Evolutionary conservation across 2,888 invertebrate genomes (phyloP).

Genomic region (Ectemnius lituratus): DNA sequence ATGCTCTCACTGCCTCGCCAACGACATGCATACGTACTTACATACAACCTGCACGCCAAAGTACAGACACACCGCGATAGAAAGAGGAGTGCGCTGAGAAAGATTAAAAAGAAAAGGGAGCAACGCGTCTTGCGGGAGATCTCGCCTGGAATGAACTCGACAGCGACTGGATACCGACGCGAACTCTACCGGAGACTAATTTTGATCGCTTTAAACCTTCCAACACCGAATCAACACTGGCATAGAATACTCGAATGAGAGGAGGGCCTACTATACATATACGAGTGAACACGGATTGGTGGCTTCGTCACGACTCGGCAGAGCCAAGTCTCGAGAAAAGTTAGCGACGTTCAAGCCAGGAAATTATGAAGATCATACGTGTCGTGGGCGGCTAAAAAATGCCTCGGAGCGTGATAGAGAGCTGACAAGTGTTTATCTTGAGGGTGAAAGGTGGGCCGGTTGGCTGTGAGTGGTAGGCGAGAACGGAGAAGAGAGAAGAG

Average conservation of each 20-base stretch:
- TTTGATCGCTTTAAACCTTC: constrained; percentile 23
- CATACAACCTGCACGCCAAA: no score
- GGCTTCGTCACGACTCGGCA: constrained; percentile 14
- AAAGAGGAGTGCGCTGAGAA: constrained; percentile 45
- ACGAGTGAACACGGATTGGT: constrained; percentile 25
- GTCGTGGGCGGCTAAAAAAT: constrained; percentile 31
- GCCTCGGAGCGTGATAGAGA: constrained; percentile 59
- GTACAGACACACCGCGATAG: constrained; percentile 34
- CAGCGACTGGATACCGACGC: constrained; percentile 4
- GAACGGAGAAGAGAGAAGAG: background rate
- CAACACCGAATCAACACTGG: no score
- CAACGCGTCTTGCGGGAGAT: constrained; percentile 52
- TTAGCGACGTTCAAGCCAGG: background rate
- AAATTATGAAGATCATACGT: constrained; percentile 1
- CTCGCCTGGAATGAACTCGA: constrained; percentile 34
- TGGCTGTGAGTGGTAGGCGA: background rate
- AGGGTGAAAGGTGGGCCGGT: background rate
- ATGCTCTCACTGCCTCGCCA: constrained; percentile 41
- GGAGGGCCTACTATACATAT: background rate
- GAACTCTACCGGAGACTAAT: constrained; percentile 40
- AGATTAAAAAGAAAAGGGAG: constrained; percentile 50
- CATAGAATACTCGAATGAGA: no score
- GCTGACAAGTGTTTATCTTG: constrained; percentile 64
- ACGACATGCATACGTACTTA: constrained; percentile 36
- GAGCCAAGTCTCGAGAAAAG: background rate